phyloP scores from a whole-genome alignment of 2,113 vertebrate genomes.

The Nothocercus julius region DNA sequence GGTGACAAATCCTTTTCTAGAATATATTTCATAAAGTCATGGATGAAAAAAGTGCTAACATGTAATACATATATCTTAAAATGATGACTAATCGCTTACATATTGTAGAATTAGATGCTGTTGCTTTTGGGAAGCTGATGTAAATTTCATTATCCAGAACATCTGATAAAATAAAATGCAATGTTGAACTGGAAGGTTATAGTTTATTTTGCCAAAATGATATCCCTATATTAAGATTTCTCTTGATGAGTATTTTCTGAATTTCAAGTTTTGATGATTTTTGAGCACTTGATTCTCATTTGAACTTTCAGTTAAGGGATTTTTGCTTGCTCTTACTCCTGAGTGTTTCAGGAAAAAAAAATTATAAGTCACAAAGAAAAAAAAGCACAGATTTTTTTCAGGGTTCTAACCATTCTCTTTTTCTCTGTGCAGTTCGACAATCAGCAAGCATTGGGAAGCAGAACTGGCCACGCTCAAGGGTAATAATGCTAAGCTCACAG shows the following conservation, averaged over 20 bases:
- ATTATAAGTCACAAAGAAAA: neutral
- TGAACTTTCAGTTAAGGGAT: neutral
- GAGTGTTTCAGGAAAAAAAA: neutral
- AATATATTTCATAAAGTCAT: neutral
- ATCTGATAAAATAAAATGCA: neutral
- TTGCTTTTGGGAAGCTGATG: neutral
- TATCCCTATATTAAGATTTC: neutral
- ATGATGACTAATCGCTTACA: neutral
- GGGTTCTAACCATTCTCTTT: constrained; percentile 16
- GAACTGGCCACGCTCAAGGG: constrained; percentile 96
- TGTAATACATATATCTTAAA: neutral
- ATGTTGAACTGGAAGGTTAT: neutral
- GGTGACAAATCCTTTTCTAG: neutral
- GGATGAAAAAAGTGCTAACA: neutral
- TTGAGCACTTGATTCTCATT: neutral
- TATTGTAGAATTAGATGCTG: neutral
- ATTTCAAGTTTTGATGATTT: neutral
- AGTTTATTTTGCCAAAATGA: neutral
- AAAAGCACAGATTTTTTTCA: neutral
- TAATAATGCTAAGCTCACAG: constrained; percentile 97
- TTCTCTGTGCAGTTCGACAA: constrained; percentile 78
- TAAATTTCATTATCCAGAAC: neutral
- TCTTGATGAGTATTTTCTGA: neutral
- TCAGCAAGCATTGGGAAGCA: constrained; percentile 98
- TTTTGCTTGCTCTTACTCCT: neutral